These are phyloP conservation scores for Ormyrus labotus DNA, from an alignment of 2,888 invertebrate species.

Conservation along the genomic window DNA sequence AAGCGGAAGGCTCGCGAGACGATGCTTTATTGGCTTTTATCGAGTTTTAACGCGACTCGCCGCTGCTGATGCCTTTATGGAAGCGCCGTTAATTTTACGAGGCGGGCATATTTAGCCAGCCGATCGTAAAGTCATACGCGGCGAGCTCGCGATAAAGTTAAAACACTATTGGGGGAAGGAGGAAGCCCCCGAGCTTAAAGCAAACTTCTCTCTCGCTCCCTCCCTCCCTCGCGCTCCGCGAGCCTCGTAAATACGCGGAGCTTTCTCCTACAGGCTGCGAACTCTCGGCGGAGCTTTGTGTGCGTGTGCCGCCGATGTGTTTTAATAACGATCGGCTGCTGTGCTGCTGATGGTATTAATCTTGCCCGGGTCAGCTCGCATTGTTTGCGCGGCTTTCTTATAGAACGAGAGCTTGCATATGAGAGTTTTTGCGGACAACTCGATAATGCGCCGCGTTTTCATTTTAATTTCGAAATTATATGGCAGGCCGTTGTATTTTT, in stretches of 20 bases:
- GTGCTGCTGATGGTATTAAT: too few relatives aligned
- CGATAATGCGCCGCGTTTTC: too few relatives aligned
- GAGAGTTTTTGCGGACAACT: neutral
- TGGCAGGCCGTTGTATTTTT: too few relatives aligned
- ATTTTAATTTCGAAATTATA: too few relatives aligned
- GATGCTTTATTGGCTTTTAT: conserved; percentile 69
- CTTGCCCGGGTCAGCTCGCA: neutral
- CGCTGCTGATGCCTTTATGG: conserved; percentile 67
- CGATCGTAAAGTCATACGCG: conserved; percentile 54
- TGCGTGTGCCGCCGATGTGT: conserved; percentile 11
- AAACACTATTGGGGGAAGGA: conserved; percentile 62
- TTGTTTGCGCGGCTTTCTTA: neutral
- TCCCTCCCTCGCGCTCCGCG: too few relatives aligned
- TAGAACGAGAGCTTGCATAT: too few relatives aligned
- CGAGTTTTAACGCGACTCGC: conserved; percentile 68
- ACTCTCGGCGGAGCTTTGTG: neutral
- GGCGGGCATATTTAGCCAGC: conserved; percentile 58
- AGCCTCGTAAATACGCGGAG: conserved; percentile 67
- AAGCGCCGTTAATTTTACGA: conserved; percentile 74
- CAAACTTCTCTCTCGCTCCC: conserved; percentile 62
- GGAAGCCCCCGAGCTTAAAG: conserved; percentile 63
- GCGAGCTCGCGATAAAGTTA: conserved; percentile 69
- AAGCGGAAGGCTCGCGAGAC: conserved; percentile 47
- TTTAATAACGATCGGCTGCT: conserved; percentile 48
- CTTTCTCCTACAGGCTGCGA: conserved; percentile 2